These are phyloP conservation scores for Pachydiplax longipennis DNA, from an alignment of 2,888 invertebrate genomes.

Conservation along the genomic window DNA sequence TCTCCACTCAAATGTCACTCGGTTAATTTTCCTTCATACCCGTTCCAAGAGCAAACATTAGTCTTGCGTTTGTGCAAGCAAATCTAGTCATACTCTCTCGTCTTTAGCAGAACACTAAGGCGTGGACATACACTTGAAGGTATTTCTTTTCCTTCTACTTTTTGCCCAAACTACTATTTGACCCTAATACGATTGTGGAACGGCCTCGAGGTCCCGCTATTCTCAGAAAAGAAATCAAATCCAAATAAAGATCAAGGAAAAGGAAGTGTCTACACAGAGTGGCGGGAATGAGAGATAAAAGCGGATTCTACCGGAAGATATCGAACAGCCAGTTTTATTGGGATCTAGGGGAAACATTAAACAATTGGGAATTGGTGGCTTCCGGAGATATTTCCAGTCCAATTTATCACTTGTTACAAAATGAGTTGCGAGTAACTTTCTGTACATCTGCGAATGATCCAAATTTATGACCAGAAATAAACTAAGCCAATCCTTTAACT, in stretches of 20 bases:
- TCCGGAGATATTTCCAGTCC: background rate
- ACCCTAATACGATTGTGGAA: background rate
- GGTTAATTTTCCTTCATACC: background rate
- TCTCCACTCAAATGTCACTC: background rate
- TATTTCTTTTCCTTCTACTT: background rate
- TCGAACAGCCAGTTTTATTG: background rate
- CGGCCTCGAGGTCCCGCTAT: background rate
- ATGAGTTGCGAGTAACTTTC: no score
- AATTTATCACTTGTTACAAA: no score
- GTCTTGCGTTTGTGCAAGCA: background rate
- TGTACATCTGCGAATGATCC: no score
- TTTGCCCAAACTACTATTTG: background rate
- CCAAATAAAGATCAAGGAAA: constrained; percentile 34
- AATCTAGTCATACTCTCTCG: background rate
- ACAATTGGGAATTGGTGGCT: background rate
- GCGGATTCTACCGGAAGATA: background rate
- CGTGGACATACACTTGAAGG: background rate
- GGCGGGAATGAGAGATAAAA: background rate
- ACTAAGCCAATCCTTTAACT: no score
- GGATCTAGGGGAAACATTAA: background rate
- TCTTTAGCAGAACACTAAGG: background rate
- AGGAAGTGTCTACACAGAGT: background rate
- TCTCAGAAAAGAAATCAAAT: constrained; percentile 39
- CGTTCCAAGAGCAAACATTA: background rate
- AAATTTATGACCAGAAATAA: no score